A percentile compares a stretch with the other conserved stretches of the same genome.
Evolutionary conservation across 2,888 invertebrate genomes (phyloP).

Genomic region (Endomychus coccineus): DNA sequence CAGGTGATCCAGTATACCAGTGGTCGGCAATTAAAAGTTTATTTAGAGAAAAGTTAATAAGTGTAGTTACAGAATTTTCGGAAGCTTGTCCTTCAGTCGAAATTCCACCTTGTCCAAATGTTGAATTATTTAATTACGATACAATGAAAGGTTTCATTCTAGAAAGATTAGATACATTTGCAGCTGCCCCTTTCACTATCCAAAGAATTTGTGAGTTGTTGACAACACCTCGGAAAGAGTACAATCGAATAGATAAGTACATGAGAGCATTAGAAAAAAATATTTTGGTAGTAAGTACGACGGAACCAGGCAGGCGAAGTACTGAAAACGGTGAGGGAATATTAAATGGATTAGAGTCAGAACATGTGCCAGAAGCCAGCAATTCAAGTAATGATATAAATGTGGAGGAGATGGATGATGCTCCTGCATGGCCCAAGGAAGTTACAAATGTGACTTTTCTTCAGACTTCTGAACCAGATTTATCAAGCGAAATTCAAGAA

Average conservation of each 20-base stretch:
- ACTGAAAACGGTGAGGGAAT: slow-evolving; percentile 61
- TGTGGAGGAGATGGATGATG: slow-evolving; percentile 52
- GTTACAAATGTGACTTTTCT: slow-evolving; percentile 13
- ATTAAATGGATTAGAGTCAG: slow-evolving; percentile 55
- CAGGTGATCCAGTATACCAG: slow-evolving; percentile 89
- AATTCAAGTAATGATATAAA: slow-evolving; percentile 48
- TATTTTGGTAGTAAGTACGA: slow-evolving; percentile 76
- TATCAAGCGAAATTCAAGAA: slow-evolving; percentile 9
- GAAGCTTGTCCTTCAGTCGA: slow-evolving; percentile 70
- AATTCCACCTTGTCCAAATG: slow-evolving; percentile 81
- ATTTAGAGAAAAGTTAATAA: slow-evolving; percentile 78
- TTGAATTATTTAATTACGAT: slow-evolving; percentile 84
- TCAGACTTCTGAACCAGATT: slow-evolving; percentile 16
- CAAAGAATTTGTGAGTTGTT: slow-evolving; percentile 93
- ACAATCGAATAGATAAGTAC: slow-evolving; percentile 92
- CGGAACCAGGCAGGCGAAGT: slow-evolving; percentile 60
- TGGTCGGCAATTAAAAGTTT: slow-evolving; percentile 84
- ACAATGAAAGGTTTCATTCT: slow-evolving; percentile 76
- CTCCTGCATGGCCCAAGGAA: slow-evolving; percentile 33
- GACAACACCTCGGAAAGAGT: slow-evolving; percentile 85
- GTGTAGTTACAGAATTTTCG: slow-evolving; percentile 81
- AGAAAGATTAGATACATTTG: slow-evolving; percentile 75
- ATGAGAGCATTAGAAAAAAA: slow-evolving; percentile 96
- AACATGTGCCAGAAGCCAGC: slow-evolving; percentile 46
- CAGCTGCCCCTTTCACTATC: slow-evolving; percentile 90